Evolutionary conservation across 2,797 vertebrate species (phyloP), one percentile per base, ranked within the genome.

Genomic region (Crax fasciolata): DNA sequence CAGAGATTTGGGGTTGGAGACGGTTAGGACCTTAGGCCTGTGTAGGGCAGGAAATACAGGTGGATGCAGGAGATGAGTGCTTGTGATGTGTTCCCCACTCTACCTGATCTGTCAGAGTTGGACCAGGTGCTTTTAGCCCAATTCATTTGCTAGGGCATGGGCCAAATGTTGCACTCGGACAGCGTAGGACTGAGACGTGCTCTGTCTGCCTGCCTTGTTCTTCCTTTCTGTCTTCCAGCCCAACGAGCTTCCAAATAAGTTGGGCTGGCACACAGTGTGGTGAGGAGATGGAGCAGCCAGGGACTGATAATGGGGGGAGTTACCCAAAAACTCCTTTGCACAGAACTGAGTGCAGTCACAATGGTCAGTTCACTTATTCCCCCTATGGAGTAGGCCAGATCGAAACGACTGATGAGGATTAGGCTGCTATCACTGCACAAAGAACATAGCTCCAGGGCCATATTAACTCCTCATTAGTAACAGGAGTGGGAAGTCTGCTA

Each of bases 261-360:
- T 68, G 51, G 13, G 10, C 55, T 78, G 94, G 72, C 91, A 52
- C 28, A 35, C n/a, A 59, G 35, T 11, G 21, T 58, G 59, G 71
- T 38, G 66, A 85, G 63, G 74, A 87, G 62, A 39, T 73, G 51
- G 52, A 82, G 62, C 48, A 82, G 83, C 48, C 58, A 79, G 41
- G 35, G 43, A 58, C 65, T 80, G 39, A 43, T 83, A 75, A 49
- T 5, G 27, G 51, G 39, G 51, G 91, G 55, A 68, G 20, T 70
- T 41, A 83, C 84, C 73, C 66, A 90, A 72, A 93, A 75, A 23
- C 19, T 61, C 24, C 43, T 87, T 90, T 90, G 44, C 84, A 52
- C 63, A 70, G 72, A 84, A 4, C 71, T 65, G 84, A 85, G 32
- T 89, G 57, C 46, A 91, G 30, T 59, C 43, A 55, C 43, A 91